Evolutionary conservation across 2,797 vertebrate species (phyloP), one percentile per base, ranked within the genome.

Genomic region (Crypturellus tataupa): DNA sequence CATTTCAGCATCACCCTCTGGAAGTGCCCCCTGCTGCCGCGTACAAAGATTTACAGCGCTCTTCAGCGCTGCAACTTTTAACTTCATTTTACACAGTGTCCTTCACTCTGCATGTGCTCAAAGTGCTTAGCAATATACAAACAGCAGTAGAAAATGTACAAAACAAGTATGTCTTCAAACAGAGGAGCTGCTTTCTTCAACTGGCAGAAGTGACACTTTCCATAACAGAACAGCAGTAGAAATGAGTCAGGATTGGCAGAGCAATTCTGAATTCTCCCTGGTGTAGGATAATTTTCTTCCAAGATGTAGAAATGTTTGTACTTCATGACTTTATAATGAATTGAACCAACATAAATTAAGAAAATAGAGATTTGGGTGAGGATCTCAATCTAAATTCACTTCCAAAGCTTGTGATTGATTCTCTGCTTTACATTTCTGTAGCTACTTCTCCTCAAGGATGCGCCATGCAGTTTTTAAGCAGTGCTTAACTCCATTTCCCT

Each of bases 11-110:
- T 63, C 18, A 0, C 79, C 94, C 91, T 73, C 33, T 95, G 79
- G 82, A 95, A 93, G 75, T 90, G 91, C 82, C 89, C 88, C 97
- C 94, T 96, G 87, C 87, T 96, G 96, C 87, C 84, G 58, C 3
- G 46, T 62, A 75, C 83, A 91, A 93, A 96, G 96, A 93, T 85
- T 70, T 82, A 77, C 94, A 96, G 44, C 72, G 39, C 68, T 56
- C 83, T 83, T 27, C 44, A 72, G n/a, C 69, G 21, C 46, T 25
- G 25, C 27, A 78, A 71, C 72, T 85, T 87, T 75, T 70, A 75
- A 49, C 62, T 86, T 65, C 11, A 29, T 82, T 87, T 88, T 53
- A 21, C 83, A 56, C 24, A 18, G 23, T 12, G 79, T 64, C 84
- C 91, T 92, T 94, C 88, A 80, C 35, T 23, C 65, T 71, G 84